phyloP scores from a whole-genome alignment of 2,888 invertebrate genomes.

The Macroteleia sp. region DNA sequence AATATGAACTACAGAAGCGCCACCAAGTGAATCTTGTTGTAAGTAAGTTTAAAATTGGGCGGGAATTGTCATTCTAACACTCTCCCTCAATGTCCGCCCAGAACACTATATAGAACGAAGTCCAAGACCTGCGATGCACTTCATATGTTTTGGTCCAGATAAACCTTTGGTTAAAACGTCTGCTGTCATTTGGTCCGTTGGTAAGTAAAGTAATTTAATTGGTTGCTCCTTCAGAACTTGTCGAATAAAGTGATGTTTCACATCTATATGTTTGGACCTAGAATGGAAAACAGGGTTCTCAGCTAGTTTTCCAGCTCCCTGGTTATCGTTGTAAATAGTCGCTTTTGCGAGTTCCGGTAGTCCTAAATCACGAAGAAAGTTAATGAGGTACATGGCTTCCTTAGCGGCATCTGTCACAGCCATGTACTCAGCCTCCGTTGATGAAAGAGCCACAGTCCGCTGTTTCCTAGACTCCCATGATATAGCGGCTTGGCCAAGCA shows the following conservation, averaged over 20 bases:
- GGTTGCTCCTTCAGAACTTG: constrained; percentile 14
- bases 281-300: constrained; percentile 34
- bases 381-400: not conserved
- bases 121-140: not conserved
- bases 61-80: not conserved
- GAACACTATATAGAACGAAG: not conserved
- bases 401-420: not conserved
- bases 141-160: not conserved
- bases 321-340: constrained; percentile 49
- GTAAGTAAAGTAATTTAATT: not conserved
- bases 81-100: not conserved
- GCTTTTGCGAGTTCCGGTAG: not conserved
- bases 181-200: not conserved
- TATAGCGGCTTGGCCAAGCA: not conserved
- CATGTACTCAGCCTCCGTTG: not conserved
- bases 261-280: constrained; percentile 45
- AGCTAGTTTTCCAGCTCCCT: constrained; percentile 45
- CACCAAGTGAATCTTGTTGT: too few species aligned
- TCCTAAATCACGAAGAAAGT: constrained; percentile 35
- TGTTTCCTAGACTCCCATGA: constrained; percentile 16
- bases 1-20: too few species aligned
- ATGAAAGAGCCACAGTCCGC: not conserved
- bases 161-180: not conserved
- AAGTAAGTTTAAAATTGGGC: too few species aligned
- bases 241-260: constrained; percentile 45